phyloP scores from a whole-genome alignment of 1,140 invertebrate genomes.

The Penaeus vannamei region DNA sequence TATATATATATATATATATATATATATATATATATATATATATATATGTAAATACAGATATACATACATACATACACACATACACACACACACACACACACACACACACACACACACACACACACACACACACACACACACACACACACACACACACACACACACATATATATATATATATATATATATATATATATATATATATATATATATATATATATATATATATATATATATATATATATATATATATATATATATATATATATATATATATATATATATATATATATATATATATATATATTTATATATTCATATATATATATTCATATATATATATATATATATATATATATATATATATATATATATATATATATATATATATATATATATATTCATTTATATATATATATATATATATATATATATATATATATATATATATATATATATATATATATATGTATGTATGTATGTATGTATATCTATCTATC shows the following conservation, averaged over 20 bases:
- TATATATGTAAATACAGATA: no score
- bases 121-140: no score
- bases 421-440: slow-evolving; percentile 30
- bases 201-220: not conserved
- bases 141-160: no score
- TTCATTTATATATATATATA: slow-evolving; percentile 1
- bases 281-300: not conserved
- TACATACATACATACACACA: no score
- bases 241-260: not conserved
- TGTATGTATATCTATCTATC: not conserved
- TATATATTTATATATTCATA: not conserved
- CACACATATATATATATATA: no score
- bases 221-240: not conserved
- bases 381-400: not conserved
- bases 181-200: not conserved
- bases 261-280: not conserved
- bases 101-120: no score
- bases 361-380: not conserved
- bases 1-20: no score
- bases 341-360: not conserved
- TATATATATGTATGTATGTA: slow-evolving; percentile 22
- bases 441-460: slow-evolving; percentile 32
- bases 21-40: no score
- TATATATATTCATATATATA: not conserved
- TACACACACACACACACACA: no score